phyloP scores from a whole-genome alignment of 2,113 vertebrate genomes.

The Hyperoodon ampullatus region DNA sequence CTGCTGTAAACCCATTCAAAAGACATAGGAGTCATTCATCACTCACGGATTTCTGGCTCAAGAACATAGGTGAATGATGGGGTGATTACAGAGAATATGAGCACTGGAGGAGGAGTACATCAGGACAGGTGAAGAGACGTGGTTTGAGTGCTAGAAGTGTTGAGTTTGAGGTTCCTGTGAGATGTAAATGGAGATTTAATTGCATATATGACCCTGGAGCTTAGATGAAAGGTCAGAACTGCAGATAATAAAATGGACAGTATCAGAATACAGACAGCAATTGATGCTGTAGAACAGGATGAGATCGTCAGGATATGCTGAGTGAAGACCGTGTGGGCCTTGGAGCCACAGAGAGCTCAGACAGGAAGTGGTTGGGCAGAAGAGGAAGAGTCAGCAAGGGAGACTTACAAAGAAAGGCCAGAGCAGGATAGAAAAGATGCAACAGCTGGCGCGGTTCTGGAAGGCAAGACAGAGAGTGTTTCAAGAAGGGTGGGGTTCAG shows the following conservation, averaged over 20 bases:
- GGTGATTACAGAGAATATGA: background rate
- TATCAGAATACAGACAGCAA: background rate
- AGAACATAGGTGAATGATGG: background rate
- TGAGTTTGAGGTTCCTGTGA: background rate
- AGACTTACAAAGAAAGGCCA: background rate
- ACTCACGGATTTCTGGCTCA: background rate
- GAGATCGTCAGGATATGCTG: fast-evolving
- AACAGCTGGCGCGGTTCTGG: background rate
- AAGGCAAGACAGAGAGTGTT: background rate
- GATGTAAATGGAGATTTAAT: background rate
- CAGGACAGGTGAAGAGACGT: background rate
- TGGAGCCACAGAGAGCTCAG: background rate
- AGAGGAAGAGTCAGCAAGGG: background rate
- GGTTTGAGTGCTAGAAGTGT: background rate
- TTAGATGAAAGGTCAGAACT: background rate
- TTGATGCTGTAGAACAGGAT: background rate
- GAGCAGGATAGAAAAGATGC: background rate
- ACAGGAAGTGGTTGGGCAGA: background rate
- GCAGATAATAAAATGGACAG: background rate
- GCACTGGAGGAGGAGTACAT: background rate
- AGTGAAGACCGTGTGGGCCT: background rate
- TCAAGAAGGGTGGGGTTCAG: background rate
- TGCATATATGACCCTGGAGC: background rate
- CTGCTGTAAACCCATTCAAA: background rate
- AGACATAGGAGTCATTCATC: background rate